Conservation (phyloP, 2,113 vertebrate species). For the Alces alces region DNA sequence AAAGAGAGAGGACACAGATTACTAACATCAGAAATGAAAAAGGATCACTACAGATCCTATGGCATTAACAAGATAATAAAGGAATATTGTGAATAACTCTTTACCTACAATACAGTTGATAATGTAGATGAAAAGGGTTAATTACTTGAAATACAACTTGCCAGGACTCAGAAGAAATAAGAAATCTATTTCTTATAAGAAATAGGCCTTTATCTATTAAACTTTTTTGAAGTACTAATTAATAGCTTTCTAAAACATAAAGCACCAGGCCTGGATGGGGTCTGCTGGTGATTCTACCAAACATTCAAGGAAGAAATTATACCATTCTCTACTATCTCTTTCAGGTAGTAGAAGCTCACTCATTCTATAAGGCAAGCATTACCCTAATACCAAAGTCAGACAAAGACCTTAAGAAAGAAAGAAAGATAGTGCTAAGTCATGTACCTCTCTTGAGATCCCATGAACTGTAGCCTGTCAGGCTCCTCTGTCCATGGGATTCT, state of each 20-base stretch:
- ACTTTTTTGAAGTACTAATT: background rate
- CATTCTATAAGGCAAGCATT: background rate
- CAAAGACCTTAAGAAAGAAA: background rate
- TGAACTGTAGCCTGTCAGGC: background rate
- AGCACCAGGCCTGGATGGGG: background rate
- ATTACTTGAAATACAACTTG: background rate
- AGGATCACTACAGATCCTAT: background rate
- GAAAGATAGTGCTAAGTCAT: background rate
- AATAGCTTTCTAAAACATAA: background rate
- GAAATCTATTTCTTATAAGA: too few relatives aligned
- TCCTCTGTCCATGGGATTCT: background rate
- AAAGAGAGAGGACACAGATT: background rate
- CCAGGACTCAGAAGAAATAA: background rate
- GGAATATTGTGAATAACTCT: background rate
- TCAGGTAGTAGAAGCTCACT: background rate
- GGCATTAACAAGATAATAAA: background rate
- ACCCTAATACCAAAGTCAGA: background rate
- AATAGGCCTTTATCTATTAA: background rate
- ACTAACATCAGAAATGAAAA: background rate
- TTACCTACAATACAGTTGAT: background rate
- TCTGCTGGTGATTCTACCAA: background rate
- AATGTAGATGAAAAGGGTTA: background rate
- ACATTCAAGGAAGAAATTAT: background rate
- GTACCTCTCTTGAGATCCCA: background rate
- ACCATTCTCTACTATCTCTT: background rate